A percentile compares a stretch with the other conserved stretches of the same genome.
phyloP scores from a whole-genome alignment of 2,797 vertebrate species.

The Danio jaintianensis region DNA sequence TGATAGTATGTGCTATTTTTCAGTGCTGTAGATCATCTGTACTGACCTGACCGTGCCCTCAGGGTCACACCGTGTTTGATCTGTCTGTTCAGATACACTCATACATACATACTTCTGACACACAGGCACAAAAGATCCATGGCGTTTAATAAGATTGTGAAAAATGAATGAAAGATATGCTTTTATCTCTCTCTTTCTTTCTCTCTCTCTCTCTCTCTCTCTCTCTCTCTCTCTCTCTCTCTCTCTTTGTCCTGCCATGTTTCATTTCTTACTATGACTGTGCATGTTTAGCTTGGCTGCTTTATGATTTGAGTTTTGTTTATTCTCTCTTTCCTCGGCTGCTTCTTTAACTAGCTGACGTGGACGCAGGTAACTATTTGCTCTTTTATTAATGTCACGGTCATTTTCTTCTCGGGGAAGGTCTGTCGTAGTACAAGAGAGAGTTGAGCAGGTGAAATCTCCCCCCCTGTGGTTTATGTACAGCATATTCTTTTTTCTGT shows the following conservation, averaged over 20 bases:
- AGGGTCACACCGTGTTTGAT: constrained; percentile 1
- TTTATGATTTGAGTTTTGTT: constrained; percentile 63
- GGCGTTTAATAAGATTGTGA: constrained; percentile 14
- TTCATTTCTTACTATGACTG: constrained; percentile 48
- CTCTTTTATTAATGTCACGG: constrained; percentile 47
- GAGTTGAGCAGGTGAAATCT: constrained; percentile 37
- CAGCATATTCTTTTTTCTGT: not conserved
- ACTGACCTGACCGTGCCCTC: not conserved
- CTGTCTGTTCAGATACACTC: not conserved
- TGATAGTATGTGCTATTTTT: not conserved
- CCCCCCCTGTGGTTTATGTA: constrained; percentile 33
- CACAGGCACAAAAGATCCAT: not conserved
- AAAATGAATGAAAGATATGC: constrained; percentile 32
- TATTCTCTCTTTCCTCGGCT: constrained; percentile 83
- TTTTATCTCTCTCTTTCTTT: constrained; percentile 1
- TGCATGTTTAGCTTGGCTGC: constrained; percentile 59
- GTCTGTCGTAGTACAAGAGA: not conserved
- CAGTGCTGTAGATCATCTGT: constrained; percentile 11
- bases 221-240: constrained; percentile 3
- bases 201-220: constrained; percentile 1
- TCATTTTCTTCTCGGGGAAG: constrained; percentile 4
- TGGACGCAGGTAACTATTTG: constrained; percentile 97
- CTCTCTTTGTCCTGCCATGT: constrained; percentile 12
- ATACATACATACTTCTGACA: not conserved
- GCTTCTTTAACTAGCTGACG: constrained; percentile 94